Evolutionary conservation across 2,888 invertebrate species (phyloP), one percentile per base, ranked within the genome.

Genomic region (Congeria kusceri): DNA sequence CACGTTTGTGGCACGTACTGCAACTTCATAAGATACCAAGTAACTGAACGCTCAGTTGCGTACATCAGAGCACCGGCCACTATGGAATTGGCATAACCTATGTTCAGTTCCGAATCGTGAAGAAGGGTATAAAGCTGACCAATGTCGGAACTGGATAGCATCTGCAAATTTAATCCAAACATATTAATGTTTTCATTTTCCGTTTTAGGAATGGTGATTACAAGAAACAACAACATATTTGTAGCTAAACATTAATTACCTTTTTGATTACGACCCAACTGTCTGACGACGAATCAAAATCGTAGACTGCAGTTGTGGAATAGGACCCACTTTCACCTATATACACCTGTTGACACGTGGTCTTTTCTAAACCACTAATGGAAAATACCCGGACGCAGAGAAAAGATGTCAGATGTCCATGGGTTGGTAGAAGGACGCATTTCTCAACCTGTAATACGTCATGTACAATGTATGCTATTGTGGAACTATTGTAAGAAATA

Each of bases 1-100:
- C 80, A 81, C 0, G 47, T 28, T 61, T 28, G 23, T 59, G 80
- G 74, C 5, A 77, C 44, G 7, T 49, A 18, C n/a, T 56, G 56
- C 18, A 46, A 20, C 15, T 18, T 61, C 77, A 71, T 74, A 18
- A 81, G 58, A 25, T 63, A 81, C 80, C 80, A 81, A 5, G 66
- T 71, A 13, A 77, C 75, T n/a, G 56, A n/a, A 13, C 77, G 58
- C 20, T 69, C 80, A 13, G 56, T 53, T 32, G 59, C 76, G 28
- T 65, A 56, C 23, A 69, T n/a, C 3, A 73, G 28, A 1, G 62
- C 65, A 25, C 69, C 76, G 0, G 69, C 57, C 3, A 80, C 39
- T 13, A 11, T 15, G 29, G 72, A 23, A 1, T 57, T 25, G 15
- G 27, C 3, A 5, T 27, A 69, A 27, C 66, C 77, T 29, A 77